Evolutionary conservation across 2,888 invertebrate genomes (phyloP).

Genomic region (Eilema depressum): DNA sequence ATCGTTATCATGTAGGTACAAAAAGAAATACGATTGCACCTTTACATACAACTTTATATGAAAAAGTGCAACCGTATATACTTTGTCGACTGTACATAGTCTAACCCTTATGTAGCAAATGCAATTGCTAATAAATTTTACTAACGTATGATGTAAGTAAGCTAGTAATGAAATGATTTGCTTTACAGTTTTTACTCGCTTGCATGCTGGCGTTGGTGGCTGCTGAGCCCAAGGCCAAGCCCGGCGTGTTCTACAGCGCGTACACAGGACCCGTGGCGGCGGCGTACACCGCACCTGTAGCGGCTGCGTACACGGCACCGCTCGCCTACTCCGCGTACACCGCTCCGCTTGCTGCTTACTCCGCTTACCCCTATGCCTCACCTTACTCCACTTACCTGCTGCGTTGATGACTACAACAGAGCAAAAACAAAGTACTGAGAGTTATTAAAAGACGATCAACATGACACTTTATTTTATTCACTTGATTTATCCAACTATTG

Average conservation of each 20-base stretch:
- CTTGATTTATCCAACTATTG: not conserved
- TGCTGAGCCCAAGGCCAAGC: slow-evolving; percentile 52
- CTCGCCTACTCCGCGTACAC: slow-evolving; percentile 69
- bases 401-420: slow-evolving; percentile 3
- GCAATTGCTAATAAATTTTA: not conserved
- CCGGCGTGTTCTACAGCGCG: slow-evolving; percentile 58
- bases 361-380: slow-evolving; percentile 58
- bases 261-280: slow-evolving; percentile 58
- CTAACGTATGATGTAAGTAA: not conserved
- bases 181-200: slow-evolving; percentile 68
- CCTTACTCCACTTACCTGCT: slow-evolving; percentile 54
- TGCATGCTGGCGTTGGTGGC: slow-evolving; percentile 64
- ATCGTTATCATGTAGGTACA: too few species aligned
- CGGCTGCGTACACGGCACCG: slow-evolving; percentile 77
- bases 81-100: too few species aligned
- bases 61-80: too few species aligned
- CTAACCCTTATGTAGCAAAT: not conserved
- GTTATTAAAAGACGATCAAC: not conserved
- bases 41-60: too few species aligned
- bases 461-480: not conserved
- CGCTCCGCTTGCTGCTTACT: slow-evolving; percentile 61
- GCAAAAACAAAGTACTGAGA: not conserved
- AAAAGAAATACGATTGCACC: too few species aligned
- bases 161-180: not conserved
- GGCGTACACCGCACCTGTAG: slow-evolving; percentile 66